These are phyloP conservation scores for Dinoponera quadriceps DNA, from an alignment of 1,140 invertebrate genomes.

Conservation along the genomic window DNA sequence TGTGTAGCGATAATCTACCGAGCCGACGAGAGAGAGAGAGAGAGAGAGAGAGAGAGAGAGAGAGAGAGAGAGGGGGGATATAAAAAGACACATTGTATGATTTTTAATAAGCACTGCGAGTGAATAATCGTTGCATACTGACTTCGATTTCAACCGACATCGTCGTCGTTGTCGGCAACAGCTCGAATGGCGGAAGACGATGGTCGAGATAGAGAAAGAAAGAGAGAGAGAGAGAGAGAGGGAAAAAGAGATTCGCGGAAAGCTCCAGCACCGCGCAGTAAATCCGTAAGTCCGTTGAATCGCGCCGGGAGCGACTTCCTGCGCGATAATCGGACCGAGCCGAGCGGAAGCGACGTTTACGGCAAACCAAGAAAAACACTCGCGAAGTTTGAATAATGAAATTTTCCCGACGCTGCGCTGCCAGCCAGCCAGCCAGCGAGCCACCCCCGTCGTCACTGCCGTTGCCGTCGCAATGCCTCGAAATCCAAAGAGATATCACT, in stretches of 20 bases:
- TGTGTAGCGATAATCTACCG: slow-evolving; percentile 56
- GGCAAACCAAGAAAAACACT: not conserved
- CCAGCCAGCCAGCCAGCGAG: too few species aligned
- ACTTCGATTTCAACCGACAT: slow-evolving; percentile 26
- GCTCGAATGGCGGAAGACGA: too few species aligned
- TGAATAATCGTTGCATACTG: slow-evolving; percentile 22
- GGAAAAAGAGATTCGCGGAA: not conserved
- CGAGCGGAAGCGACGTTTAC: not conserved
- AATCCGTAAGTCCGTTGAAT: not conserved
- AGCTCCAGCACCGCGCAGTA: too few species aligned
- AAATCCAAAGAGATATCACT: slow-evolving; percentile 13
- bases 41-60: too few species aligned
- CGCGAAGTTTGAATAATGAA: slow-evolving; percentile 15
- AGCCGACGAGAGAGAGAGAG: not conserved
- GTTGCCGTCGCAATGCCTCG: not conserved
- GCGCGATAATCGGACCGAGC: too few species aligned
- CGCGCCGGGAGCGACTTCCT: too few species aligned
- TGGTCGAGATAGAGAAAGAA: not conserved
- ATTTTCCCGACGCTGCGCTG: not conserved
- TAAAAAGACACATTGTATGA: slow-evolving; percentile 70
- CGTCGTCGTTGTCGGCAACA: not conserved
- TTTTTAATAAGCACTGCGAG: slow-evolving; percentile 68
- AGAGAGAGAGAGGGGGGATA: too few species aligned
- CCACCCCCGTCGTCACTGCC: too few species aligned
- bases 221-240: not conserved